Evolutionary conservation across 2,888 invertebrate genomes (phyloP).

Genomic region (Apantesis nais): DNA sequence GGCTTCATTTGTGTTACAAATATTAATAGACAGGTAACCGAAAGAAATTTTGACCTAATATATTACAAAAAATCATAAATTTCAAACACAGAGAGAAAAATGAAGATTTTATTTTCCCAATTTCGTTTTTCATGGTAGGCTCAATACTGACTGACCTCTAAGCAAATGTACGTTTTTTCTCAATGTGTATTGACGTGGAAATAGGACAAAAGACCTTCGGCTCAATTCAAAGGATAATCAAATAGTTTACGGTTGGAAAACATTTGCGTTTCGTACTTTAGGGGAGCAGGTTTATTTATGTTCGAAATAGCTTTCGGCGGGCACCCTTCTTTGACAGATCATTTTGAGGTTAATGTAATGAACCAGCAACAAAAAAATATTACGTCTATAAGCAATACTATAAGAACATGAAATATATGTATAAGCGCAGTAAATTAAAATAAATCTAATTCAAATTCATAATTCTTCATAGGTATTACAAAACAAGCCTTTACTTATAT

Average conservation of each 20-base stretch:
- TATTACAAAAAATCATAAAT: neutral
- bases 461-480: neutral
- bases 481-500: too few relatives aligned
- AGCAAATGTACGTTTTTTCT: conserved; percentile 57
- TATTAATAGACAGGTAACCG: too few relatives aligned
- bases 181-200: conserved; percentile 63
- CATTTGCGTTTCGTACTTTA: conserved; percentile 60
- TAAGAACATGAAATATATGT: neutral
- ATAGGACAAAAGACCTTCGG: conserved; percentile 63
- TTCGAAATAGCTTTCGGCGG: conserved; percentile 56
- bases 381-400: neutral
- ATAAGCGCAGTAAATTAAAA: neutral
- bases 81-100: conserved; percentile 11
- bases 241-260: conserved; percentile 69
- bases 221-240: conserved; percentile 73
- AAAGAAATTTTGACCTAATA: neutral
- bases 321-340: conserved; percentile 58
- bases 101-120: conserved; percentile 1
- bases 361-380: conserved; percentile 37
- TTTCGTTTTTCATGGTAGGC: conserved; percentile 49
- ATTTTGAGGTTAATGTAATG: conserved; percentile 61
- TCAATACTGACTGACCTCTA: conserved; percentile 54
- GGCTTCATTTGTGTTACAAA: too few relatives aligned
- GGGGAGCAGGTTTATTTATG: conserved; percentile 57
- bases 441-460: neutral